Percentiles rank a stretch among this genome's conserved stretches.
Evolutionary conservation across 2,113 vertebrate species (phyloP).

Genomic region (Nycticryphes semicollaris): DNA sequence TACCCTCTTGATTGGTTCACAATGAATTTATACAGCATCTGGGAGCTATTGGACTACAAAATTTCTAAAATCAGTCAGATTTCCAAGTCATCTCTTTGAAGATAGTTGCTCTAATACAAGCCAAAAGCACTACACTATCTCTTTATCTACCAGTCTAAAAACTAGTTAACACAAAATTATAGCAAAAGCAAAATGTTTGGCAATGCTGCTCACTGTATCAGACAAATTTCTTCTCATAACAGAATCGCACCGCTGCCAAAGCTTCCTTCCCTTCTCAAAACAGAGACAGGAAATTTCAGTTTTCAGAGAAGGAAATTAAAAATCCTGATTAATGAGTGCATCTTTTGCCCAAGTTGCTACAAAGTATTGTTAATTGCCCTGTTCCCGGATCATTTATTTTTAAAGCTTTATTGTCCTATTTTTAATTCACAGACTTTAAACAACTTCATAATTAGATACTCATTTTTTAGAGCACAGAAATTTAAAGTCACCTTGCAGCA

Average conservation of each 20-base stretch:
- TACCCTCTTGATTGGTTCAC: neutral
- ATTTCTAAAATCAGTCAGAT: neutral
- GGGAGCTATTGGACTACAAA: neutral
- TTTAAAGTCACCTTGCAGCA: constrained; percentile 40
- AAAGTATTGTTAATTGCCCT: constrained; percentile 3
- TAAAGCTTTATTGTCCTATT: constrained; percentile 29
- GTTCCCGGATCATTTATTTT: constrained; percentile 9
- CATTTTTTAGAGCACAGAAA: neutral
- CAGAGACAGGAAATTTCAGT: constrained; percentile 6
- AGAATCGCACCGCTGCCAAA: neutral
- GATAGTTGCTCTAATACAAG: neutral
- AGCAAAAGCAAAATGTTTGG: neutral
- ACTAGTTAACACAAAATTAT: neutral
- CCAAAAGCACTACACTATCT: neutral
- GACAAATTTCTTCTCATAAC: neutral
- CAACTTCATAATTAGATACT: constrained; percentile 17
- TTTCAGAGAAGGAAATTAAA: constrained; percentile 24
- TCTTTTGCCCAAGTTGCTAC: neutral
- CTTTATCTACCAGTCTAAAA: neutral
- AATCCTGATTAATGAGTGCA: neutral
- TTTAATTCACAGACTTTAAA: neutral
- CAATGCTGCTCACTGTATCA: neutral
- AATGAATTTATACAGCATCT: neutral
- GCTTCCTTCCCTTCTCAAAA: constrained; percentile 23
- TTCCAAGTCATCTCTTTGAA: neutral